Percentiles rank a stretch among this genome's conserved stretches.
phyloP scores from a whole-genome alignment of 1,140 invertebrate genomes.

The Vanessa atalanta region DNA sequence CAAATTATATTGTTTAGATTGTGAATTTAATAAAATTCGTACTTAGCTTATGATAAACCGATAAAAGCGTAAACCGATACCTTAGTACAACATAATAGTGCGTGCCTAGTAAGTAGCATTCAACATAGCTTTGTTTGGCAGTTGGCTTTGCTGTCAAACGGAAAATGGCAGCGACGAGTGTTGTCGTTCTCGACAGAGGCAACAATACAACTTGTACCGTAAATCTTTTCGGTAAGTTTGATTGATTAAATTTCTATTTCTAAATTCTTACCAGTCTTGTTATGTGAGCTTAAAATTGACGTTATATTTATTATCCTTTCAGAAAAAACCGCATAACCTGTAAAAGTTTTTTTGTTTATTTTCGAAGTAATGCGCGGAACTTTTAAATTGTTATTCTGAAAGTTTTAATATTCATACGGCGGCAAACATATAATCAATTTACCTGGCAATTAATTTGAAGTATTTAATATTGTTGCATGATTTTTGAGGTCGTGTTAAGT shows the following conservation, averaged over 20 bases:
- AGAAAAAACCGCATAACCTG: constrained; percentile 69
- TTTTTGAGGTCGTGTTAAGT: constrained; percentile 30
- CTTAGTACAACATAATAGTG: not conserved
- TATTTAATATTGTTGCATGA: constrained; percentile 9
- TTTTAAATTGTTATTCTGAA: constrained; percentile 55
- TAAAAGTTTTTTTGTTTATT: constrained; percentile 71
- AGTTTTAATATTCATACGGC: constrained; percentile 6
- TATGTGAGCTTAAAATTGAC: not conserved
- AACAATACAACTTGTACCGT: constrained; percentile 97
- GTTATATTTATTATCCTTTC: constrained; percentile 14
- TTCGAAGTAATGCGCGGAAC: constrained; percentile 69
- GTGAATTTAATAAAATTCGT: no score
- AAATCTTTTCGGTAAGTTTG: constrained; percentile 93
- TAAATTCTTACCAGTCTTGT: constrained; percentile 7
- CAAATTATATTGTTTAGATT: no score
- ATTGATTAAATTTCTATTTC: constrained; percentile 33
- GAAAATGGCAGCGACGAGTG: constrained; percentile 93
- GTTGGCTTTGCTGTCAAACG: constrained; percentile 77
- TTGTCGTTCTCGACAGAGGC: constrained; percentile 95
- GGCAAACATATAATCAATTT: not conserved
- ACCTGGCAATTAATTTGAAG: not conserved
- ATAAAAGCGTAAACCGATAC: not conserved
- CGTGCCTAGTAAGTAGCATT: constrained; percentile 30
- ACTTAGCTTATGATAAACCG: no score
- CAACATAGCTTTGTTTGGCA: constrained; percentile 55